Conservation (phyloP, 2,797 vertebrate species). For the Propithecus deckenii region DNA sequence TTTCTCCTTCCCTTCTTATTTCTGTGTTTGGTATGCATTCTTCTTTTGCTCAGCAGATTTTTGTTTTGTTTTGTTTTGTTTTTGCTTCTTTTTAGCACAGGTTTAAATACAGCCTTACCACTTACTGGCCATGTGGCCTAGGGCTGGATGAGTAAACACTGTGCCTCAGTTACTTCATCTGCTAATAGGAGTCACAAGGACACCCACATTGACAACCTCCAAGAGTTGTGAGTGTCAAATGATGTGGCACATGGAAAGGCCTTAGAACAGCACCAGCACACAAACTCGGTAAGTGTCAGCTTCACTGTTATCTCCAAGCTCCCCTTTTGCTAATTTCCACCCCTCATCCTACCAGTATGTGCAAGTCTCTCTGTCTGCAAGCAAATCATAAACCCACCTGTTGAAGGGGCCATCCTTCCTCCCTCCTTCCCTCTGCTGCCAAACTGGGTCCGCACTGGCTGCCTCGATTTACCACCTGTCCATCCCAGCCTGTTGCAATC, state of each 20-base stretch:
- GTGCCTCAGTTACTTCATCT: not conserved
- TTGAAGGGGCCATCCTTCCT: not conserved
- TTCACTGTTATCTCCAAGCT: not conserved
- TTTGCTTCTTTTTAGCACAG: not conserved
- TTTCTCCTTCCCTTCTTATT: not conserved
- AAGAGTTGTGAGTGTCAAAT: not conserved
- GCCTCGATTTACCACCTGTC: not conserved
- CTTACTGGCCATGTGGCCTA: not conserved
- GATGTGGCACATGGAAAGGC: not conserved
- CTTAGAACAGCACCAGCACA: not conserved
- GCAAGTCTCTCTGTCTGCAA: not conserved
- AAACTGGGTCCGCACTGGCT: not conserved
- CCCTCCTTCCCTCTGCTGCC: not conserved
- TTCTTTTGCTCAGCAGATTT: not conserved
- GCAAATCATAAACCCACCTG: not conserved
- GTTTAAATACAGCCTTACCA: not conserved
- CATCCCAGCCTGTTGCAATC: not conserved
- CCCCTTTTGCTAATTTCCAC: not conserved
- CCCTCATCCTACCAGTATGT: not conserved
- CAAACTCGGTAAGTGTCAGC: not conserved
- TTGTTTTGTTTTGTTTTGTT: not conserved
- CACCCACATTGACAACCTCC: not conserved
- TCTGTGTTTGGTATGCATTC: not conserved
- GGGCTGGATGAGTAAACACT: not conserved
- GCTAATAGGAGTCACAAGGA: not conserved